Evolutionary conservation across 2,113 vertebrate species (phyloP).

Genomic region (Numida meleagris): DNA sequence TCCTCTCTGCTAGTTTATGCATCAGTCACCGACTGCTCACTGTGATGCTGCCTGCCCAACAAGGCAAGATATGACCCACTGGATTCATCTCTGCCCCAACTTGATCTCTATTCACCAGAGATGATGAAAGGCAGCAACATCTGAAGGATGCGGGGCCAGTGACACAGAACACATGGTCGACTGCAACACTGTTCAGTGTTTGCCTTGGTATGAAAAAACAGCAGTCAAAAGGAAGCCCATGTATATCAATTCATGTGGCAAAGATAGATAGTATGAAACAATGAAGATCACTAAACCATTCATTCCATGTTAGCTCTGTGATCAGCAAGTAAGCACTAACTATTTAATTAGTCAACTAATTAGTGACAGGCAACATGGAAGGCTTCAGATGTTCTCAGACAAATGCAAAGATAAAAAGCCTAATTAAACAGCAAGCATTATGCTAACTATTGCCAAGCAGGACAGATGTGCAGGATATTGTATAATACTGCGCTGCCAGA

Average conservation of each 20-base stretch:
- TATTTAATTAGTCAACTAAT: constrained; percentile 95
- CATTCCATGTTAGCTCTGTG: constrained; percentile 74
- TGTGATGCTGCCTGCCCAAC: constrained; percentile 62
- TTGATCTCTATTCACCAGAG: constrained; percentile 51
- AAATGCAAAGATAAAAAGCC: constrained; percentile 83
- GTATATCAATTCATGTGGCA: constrained; percentile 66
- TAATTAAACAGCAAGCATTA: constrained; percentile 85
- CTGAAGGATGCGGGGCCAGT: constrained; percentile 71
- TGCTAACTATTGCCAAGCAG: constrained; percentile 78
- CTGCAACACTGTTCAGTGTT: constrained; percentile 66
- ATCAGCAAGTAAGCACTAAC: constrained; percentile 89
- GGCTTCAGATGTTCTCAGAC: constrained; percentile 84
- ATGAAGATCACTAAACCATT: constrained; percentile 73
- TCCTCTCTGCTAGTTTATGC: neutral
- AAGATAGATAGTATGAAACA: constrained; percentile 58
- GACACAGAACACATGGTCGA: constrained; percentile 75
- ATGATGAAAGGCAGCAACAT: constrained; percentile 67
- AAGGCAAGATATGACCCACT: constrained; percentile 63
- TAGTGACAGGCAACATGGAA: constrained; percentile 88
- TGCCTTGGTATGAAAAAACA: constrained; percentile 61
- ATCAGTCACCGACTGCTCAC: constrained; percentile 70
- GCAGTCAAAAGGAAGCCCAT: constrained; percentile 28
- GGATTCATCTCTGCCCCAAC: constrained; percentile 78
- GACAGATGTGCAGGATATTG: constrained; percentile 82
- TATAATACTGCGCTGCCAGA: constrained; percentile 14